phyloP scores from a whole-genome alignment of 1,140 invertebrate species.

The Eriocheir sinensis region DNA sequence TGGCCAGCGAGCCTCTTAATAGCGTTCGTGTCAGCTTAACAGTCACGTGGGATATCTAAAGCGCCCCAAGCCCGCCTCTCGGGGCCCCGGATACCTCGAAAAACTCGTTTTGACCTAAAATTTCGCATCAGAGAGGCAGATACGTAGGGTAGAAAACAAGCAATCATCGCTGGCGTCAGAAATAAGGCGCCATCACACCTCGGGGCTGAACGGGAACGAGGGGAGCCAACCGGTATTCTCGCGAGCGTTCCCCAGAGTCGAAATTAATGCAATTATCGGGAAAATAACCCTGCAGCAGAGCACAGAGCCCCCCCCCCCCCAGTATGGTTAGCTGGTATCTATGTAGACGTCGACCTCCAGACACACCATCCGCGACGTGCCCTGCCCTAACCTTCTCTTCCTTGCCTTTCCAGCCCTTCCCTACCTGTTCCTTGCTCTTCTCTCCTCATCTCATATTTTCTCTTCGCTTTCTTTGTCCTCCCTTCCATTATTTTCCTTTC shows the following conservation, averaged over 20 bases:
- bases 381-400: too few species aligned
- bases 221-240: not conserved
- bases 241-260: not conserved
- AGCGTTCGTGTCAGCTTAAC: conserved; percentile 11
- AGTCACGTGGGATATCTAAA: not conserved
- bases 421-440: too few species aligned
- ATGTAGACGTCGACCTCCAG: not conserved
- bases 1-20: not conserved
- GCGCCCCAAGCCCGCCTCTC: not conserved
- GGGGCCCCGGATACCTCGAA: not conserved
- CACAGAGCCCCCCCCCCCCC: not conserved
- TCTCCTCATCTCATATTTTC: too few species aligned
- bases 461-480: too few species aligned
- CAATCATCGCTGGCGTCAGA: not conserved
- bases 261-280: conserved; percentile 25
- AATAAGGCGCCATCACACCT: not conserved
- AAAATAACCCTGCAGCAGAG: not conserved
- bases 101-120: not conserved
- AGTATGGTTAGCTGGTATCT: not conserved
- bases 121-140: not conserved
- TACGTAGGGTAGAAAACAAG: conserved; percentile 11
- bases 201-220: not conserved
- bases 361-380: too few species aligned
- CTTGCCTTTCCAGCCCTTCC: too few species aligned
- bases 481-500: too few species aligned